phyloP scores from a whole-genome alignment of 1,140 invertebrate genomes.

The Papilio dardanus region DNA sequence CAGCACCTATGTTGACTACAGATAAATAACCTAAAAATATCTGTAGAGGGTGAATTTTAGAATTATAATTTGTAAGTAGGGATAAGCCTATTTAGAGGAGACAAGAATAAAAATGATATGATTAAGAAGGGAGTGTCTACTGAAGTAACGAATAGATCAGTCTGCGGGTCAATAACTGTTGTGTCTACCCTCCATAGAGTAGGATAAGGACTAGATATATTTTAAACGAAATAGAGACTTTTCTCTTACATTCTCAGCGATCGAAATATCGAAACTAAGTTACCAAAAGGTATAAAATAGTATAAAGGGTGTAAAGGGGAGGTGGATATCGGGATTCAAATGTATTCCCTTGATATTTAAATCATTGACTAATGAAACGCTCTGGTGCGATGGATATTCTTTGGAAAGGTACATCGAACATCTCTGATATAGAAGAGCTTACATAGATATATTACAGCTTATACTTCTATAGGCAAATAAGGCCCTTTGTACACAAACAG shows the following conservation, averaged over 20 bases:
- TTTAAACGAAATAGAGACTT: too few relatives aligned
- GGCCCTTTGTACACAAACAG: too few relatives aligned
- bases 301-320: constrained; percentile 1
- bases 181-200: neutral
- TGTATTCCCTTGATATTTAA: constrained; percentile 23
- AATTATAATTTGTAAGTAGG: too few relatives aligned
- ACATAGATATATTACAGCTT: neutral
- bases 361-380: constrained; percentile 22
- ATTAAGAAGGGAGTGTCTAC: too few relatives aligned
- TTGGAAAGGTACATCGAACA: neutral
- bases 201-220: neutral
- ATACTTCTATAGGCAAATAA: too few relatives aligned
- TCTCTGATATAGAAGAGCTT: neutral
- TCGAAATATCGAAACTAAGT: neutral
- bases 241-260: neutral
- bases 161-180: neutral
- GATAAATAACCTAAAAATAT: too few relatives aligned
- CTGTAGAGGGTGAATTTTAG: too few relatives aligned
- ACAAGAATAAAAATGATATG: too few relatives aligned
- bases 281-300: neutral
- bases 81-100: too few relatives aligned
- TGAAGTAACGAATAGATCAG: too few relatives aligned
- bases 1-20: too few relatives aligned
- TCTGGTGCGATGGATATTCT: neutral
- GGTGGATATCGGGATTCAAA: constrained; percentile 4